Evolutionary conservation across 1,140 invertebrate genomes (phyloP).

Genomic region (Caenorhabditis briggsae): DNA sequence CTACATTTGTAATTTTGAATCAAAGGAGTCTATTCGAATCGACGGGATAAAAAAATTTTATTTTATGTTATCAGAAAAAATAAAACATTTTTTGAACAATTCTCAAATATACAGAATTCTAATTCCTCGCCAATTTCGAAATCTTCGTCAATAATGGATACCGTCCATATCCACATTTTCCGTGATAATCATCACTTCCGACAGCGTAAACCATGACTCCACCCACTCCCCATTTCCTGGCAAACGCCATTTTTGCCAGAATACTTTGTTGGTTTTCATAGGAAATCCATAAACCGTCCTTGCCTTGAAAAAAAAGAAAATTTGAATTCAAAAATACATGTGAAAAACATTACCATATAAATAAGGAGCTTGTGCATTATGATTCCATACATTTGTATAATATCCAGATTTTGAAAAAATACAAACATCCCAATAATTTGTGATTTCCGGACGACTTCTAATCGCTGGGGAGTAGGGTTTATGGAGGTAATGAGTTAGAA

Average conservation of each 20-base stretch:
- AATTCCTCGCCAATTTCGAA: neutral
- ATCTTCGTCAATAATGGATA: conserved; percentile 35
- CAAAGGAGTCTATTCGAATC: conserved; percentile 66
- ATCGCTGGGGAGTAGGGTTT: conserved; percentile 68
- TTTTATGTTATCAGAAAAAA: too few relatives aligned
- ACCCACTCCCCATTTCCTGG: neutral
- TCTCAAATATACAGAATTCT: too few relatives aligned
- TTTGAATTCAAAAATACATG: neutral
- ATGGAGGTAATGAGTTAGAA: conserved; percentile 65
- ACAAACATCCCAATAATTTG: conserved; percentile 41
- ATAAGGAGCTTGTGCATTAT: conserved; percentile 69
- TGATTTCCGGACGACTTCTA: conserved; percentile 28
- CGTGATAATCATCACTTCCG: conserved; percentile 19
- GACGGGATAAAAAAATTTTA: conserved; percentile 10
- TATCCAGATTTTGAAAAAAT: conserved; percentile 35
- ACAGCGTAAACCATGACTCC: conserved; percentile 23
- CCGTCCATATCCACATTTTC: neutral
- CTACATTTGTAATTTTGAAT: conserved; percentile 81
- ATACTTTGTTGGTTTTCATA: conserved; percentile 36
- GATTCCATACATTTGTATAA: conserved; percentile 68
- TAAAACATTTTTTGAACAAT: too few relatives aligned
- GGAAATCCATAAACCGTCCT: conserved; percentile 7
- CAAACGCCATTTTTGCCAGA: conserved; percentile 42
- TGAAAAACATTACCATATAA: conserved; percentile 57
- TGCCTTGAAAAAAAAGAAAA: neutral